Evolutionary conservation across 2,888 invertebrate genomes (phyloP), one percentile per base, ranked within the genome.

Genomic region (Heliconius aoede): DNA sequence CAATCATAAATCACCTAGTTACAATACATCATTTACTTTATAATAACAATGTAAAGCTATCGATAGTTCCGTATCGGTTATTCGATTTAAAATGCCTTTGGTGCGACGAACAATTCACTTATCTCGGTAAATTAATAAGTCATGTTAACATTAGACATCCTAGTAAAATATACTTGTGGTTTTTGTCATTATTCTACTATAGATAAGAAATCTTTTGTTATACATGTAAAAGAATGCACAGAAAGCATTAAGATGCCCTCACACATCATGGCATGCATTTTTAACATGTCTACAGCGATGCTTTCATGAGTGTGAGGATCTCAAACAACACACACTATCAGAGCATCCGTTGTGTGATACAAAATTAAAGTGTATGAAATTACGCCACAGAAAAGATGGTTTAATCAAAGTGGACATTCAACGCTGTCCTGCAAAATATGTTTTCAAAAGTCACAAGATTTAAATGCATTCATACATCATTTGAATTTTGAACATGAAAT

Each of bases 251-350:
- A 77, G 46, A 69, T 40, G 24, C 15, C 24, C 15, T 15, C 13
- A 55, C 72, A 69, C 40, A 51, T 87, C 68, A 85, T 93, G 26
- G 88, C 90, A 1, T 87, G 85, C 32, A 85, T 93, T 5, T 82
- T 93, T 0, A 92, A 92, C 75, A 90, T 88, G 87, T 90, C 92
- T 0, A 91, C 90, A 0, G 90, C 89, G 1, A 80, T 93, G 24
- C 93, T 94, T 91, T 69, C 81, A 80, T 0, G 86, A 88, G 21
- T 90, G 91, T 72, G 86, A 89, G 1, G 86, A 87, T 71, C 84
- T 94, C 3, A 90, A 86, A 79, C 83, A 88, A 9, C 94, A 94
- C 67, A 90, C 91, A 0, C 78, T 84, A 3, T 79, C 78, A 0
- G 88, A 87, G 36, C 93, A 94, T 79, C 91, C 92, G 0, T 79